phyloP scores from a whole-genome alignment of 1,140 invertebrate species.

The Oedothorax gibbosus region DNA sequence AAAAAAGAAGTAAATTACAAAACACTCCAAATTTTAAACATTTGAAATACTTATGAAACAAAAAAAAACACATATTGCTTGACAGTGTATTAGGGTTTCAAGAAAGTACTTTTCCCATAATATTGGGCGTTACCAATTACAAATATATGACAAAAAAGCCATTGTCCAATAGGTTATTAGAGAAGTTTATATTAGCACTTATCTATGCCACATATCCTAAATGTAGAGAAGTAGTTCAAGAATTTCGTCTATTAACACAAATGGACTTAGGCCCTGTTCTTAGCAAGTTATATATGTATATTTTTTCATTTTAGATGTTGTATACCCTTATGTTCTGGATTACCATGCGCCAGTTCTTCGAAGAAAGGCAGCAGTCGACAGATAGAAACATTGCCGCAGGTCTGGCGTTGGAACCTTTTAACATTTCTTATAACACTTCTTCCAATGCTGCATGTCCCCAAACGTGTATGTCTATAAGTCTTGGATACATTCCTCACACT shows the following conservation, averaged over 20 bases:
- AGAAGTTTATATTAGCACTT: too few species aligned
- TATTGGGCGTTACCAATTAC: too few species aligned
- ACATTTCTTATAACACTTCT: slow-evolving; percentile 62
- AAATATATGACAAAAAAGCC: too few species aligned
- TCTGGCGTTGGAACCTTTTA: slow-evolving; percentile 64
- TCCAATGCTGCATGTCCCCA: slow-evolving; percentile 49
- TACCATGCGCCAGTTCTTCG: slow-evolving; percentile 88
- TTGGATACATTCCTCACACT: slow-evolving; percentile 16
- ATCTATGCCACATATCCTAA: too few species aligned
- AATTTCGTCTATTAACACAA: not conserved
- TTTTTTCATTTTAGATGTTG: slow-evolving; percentile 74
- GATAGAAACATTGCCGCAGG: slow-evolving; percentile 61
- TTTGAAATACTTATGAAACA: too few species aligned
- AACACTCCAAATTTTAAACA: too few species aligned
- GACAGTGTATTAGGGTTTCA: too few species aligned
- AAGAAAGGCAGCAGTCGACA: slow-evolving; percentile 71
- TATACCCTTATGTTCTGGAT: slow-evolving; percentile 96
- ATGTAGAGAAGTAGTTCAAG: not conserved
- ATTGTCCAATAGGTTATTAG: too few species aligned
- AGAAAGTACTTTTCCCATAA: too few species aligned
- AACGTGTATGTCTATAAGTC: slow-evolving; percentile 55
- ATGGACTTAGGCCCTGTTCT: not conserved
- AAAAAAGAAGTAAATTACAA: too few species aligned
- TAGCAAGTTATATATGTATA: too few species aligned
- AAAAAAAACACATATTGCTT: too few species aligned